Evolutionary conservation across 92 coral and sea anemone genomes (phyloP).

Genomic region (Phenganax subtilis): DNA sequence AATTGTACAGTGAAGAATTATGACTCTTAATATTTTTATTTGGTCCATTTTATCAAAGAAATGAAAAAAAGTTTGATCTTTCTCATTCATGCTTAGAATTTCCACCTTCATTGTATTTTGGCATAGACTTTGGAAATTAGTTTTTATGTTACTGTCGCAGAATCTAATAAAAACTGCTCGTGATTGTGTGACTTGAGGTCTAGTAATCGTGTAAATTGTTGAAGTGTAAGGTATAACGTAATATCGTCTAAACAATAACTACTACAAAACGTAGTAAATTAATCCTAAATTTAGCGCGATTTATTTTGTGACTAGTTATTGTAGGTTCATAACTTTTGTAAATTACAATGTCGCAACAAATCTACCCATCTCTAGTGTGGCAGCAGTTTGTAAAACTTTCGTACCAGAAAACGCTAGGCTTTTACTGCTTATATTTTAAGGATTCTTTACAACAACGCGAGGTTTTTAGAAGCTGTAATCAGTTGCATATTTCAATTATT

Average conservation of each 20-base stretch:
- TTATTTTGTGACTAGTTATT: not conserved
- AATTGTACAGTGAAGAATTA: too few species aligned
- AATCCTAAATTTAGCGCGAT: not conserved
- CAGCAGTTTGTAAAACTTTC: not conserved
- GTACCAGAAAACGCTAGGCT: not conserved
- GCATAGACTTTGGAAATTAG: too few species aligned
- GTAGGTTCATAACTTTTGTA: not conserved
- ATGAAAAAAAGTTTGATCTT: too few species aligned
- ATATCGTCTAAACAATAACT: not conserved
- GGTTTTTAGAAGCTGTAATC: not conserved
- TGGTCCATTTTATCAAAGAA: too few species aligned
- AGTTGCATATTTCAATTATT: not conserved
- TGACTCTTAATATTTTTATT: too few species aligned
- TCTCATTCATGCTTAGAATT: too few species aligned
- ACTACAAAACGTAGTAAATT: not conserved
- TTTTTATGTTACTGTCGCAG: too few species aligned
- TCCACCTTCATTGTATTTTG: too few species aligned
- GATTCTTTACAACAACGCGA: not conserved
- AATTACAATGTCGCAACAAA: not conserved
- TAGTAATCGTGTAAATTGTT: not conserved
- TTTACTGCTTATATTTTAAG: slow-evolving; percentile 3
- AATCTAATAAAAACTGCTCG: not conserved
- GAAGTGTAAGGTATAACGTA: slow-evolving; percentile 10
- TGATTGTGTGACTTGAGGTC: not conserved
- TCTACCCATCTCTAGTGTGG: not conserved